Evolutionary conservation across 2,888 invertebrate species (phyloP), one percentile per base, ranked within the genome.

Genomic region (Plutella xylostella): DNA sequence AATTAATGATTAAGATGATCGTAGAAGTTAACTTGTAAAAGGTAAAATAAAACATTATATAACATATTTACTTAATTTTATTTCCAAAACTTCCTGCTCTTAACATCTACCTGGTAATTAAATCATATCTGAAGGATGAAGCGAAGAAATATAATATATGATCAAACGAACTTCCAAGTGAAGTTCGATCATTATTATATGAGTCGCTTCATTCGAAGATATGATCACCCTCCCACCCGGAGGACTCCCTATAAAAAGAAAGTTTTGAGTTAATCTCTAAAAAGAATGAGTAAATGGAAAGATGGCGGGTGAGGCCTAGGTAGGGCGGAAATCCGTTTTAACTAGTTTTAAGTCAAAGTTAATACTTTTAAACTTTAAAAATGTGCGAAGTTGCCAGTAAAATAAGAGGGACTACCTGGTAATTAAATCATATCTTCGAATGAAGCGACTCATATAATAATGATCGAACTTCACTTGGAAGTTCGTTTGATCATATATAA

Each of bases 71-170:
- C 12, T 31, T n/a, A n/a, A 9, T 31, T 31, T 31, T n/a, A 12
- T 6, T 31, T 31, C 5, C 14, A 31, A 31, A n/a, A 31, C 12
- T n/a, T n/a, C 12, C 4, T 12, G 9, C 18, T 35, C 34, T 35
- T 4, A 35, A 35, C 5, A 35, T 35, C 34, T 35, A 35, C 34
- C 34, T 35, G 14, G 31, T 31, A 17, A 17, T 3, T 17, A 17
- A 35, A 25, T 47, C 52, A 59, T 63, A 64, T 58, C 60, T 31
- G 18, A 35, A 35, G 34, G 17, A 35, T 35, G 34, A 35, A 35
- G 34, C 34, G 15, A 35, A 15, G 34, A 35, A 14, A 45, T 17
- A 38, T 14, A 38, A 19, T 38, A 12, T 9, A 17, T 19, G 12
- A 17, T 38, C 19, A 21, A 25, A 11, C 12, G 33, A 47, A 43